phyloP scores from a whole-genome alignment of 2,797 vertebrate genomes.

The Sebastes aleutianus region DNA sequence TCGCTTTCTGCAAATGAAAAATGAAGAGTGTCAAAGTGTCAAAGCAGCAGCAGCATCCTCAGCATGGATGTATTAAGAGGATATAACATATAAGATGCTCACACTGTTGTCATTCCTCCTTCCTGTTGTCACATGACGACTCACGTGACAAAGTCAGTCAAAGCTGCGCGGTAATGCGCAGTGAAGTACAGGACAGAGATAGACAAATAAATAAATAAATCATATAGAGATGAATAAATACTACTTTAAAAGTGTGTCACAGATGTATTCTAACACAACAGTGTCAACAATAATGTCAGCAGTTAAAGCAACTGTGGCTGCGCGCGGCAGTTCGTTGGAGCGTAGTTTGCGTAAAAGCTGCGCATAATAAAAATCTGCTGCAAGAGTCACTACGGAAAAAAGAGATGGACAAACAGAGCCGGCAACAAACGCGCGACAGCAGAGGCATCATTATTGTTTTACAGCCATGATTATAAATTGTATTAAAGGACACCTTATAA shows the following conservation, averaged over 20 bases:
- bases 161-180: slow-evolving; percentile 35
- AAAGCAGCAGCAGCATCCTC: slow-evolving; percentile 22
- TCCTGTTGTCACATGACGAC: slow-evolving; percentile 64
- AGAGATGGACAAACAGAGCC: slow-evolving; percentile 26
- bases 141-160: slow-evolving; percentile 47
- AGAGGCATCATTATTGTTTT: background rate
- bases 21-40: background rate
- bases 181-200: rapidly evolving
- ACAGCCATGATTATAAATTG: background rate
- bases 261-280: rapidly evolving
- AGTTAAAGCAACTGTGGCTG: no score
- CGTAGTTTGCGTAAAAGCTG: slow-evolving; percentile 23
- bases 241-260: background rate
- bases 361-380: background rate
- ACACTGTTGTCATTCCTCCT: slow-evolving; percentile 37
- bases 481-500: background rate
- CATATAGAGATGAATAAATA: no score
- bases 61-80: no score
- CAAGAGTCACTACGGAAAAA: slow-evolving; percentile 21
- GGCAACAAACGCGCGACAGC: background rate
- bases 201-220: no score
- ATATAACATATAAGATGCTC: no score
- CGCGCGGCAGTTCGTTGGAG: rapidly evolving
- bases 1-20: background rate
- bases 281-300: rapidly evolving